Evolutionary conservation across 2,797 vertebrate genomes (phyloP).

Genomic region (Enteromius fasciolatus): DNA sequence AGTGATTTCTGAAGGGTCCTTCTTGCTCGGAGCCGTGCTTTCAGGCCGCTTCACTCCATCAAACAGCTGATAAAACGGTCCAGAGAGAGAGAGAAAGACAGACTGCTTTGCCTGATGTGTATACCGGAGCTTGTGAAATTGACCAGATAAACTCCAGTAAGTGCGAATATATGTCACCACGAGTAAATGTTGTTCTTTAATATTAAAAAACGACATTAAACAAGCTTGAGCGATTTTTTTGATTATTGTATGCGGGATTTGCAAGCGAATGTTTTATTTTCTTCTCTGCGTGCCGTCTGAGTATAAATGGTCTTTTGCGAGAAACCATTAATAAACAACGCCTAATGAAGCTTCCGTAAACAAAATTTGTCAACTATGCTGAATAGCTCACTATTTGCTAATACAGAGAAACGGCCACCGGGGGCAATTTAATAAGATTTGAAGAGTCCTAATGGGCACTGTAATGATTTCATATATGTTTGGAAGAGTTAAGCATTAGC

Average conservation of each 20-base stretch:
- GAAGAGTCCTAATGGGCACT: background rate
- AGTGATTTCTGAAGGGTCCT: conserved; percentile 43
- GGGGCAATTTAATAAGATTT: background rate
- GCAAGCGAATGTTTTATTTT: background rate
- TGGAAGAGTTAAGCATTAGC: background rate
- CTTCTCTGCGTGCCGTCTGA: background rate
- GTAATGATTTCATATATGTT: background rate
- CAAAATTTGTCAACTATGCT: background rate
- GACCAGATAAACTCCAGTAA: conserved; percentile 17
- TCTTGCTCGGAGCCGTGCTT: conserved; percentile 8
- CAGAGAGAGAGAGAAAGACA: conserved; percentile 3
- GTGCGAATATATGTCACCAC: background rate
- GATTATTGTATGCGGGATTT: background rate
- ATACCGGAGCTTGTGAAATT: conserved; percentile 2
- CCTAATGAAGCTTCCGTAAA: conserved; percentile 9
- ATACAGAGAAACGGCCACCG: background rate
- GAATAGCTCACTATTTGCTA: background rate
- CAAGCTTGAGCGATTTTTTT: background rate
- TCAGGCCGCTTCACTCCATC: conserved; percentile 24
- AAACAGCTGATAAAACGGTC: conserved; percentile 35
- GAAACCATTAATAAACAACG: background rate
- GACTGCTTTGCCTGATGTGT: background rate
- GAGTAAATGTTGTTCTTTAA: conserved; percentile 8
- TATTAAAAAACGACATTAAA: conserved; percentile 8
- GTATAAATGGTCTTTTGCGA: background rate